Conservation (phyloP, 2,888 invertebrate genomes). For the Nezara viridula region DNA sequence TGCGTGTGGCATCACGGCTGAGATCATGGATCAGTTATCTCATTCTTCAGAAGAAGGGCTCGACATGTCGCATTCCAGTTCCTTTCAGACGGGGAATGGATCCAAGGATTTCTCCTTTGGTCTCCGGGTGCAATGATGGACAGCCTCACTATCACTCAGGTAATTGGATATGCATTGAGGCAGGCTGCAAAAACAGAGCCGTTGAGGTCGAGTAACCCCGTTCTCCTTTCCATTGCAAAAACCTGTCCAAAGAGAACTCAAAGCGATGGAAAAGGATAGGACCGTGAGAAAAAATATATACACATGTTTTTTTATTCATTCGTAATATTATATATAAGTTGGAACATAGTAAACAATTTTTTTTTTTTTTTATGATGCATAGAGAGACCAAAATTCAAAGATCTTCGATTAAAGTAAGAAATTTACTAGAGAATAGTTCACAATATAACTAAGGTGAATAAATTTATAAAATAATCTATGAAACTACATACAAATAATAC, state of each 20-base stretch:
- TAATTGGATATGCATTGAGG: constrained; percentile 41
- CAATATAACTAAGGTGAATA: too few species aligned
- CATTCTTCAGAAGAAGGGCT: neutral
- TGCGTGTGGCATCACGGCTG: neutral
- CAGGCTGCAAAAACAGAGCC: neutral
- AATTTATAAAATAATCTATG: too few species aligned
- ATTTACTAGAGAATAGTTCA: too few species aligned
- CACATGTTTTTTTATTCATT: too few species aligned
- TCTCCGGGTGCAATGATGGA: neutral
- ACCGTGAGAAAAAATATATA: neutral
- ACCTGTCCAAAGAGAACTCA: neutral
- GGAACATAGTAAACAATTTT: too few species aligned
- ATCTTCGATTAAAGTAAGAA: too few species aligned
- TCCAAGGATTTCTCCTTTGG: constrained; percentile 15
- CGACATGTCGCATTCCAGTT: neutral
- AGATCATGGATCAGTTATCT: neutral
- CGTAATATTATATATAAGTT: too few species aligned
- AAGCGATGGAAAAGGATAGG: neutral
- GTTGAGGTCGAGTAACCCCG: neutral
- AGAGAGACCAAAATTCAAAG: too few species aligned
- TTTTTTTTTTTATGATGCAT: too few species aligned
- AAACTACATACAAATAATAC: too few species aligned
- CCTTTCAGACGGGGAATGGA: neutral
- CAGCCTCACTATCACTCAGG: neutral
- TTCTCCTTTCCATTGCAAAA: constrained; percentile 18